Percentiles rank a stretch among this genome's conserved stretches.
These are phyloP conservation scores for Manis pentadactyla DNA, from an alignment of 2,797 vertebrate species.

Conservation along the genomic window DNA sequence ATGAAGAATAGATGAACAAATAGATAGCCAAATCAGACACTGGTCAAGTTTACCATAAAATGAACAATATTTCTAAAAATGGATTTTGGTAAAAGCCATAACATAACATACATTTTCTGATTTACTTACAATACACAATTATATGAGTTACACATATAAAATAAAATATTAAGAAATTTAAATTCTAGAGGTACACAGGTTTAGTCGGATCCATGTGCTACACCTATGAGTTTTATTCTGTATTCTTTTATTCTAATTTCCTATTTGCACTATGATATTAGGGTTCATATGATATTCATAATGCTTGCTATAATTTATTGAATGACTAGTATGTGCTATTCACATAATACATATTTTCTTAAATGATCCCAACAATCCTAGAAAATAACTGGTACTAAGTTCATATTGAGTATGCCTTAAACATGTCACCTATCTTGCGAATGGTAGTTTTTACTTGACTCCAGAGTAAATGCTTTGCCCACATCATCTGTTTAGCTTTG, in stretches of 20 bases:
- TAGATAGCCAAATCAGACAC: background rate
- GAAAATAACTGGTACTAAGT: background rate
- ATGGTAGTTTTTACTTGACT: background rate
- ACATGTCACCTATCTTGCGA: background rate
- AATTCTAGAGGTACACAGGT: background rate
- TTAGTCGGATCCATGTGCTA: background rate
- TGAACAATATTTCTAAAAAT: background rate
- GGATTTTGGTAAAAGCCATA: background rate
- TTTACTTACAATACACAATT: background rate
- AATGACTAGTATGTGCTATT: background rate
- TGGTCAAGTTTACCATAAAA: background rate
- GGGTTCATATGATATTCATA: background rate
- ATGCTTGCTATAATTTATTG: background rate
- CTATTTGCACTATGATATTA: background rate
- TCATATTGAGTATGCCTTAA: background rate
- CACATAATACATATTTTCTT: background rate
- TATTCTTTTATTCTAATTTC: slow-evolving; percentile 12
- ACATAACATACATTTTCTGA: background rate
- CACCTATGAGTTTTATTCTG: background rate
- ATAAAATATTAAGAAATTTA: background rate
- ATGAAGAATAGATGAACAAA: background rate
- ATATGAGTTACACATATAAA: background rate
- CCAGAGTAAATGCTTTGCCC: background rate
- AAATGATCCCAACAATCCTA: background rate
- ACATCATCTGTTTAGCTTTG: background rate